Base-by-base conservation (phyloP, 2,113 vertebrate species). In the Murina feae region DNA sequence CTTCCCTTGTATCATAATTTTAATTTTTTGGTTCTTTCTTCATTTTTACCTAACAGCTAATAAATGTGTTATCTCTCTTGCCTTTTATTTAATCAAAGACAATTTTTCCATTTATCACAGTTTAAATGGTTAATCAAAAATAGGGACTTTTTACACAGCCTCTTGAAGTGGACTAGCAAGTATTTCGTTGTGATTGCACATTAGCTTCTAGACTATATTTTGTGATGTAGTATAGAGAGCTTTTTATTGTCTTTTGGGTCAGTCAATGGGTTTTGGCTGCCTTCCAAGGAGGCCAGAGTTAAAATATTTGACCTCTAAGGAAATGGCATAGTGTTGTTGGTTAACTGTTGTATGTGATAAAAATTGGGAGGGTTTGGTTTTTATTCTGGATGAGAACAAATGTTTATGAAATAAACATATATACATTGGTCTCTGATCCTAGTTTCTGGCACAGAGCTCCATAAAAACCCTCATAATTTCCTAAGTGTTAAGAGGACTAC, bases 161-260 rank as follows among this genome's bases (percentile, higher is more conserved):
- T 94, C 65, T 60, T 84, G 25, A 84, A 69, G 55, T 37, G 16
- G 12, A 75, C 9, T 75, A 23, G 5, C 37, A 78, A 72, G 16
- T 74, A 35, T 90, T 90, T 90, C 85, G 16, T 63, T 87, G 37
- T 53, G 60, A 49, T 91, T 69, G 14, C 23, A 47, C 5, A 66
- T 63, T 35, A 92, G 32, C 47, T 79, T 79, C 21, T 18, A 72
- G 28, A 68, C 8, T 94, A 37, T 82, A 49, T 87, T 94, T 87
- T 93, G 49, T 93, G 30, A 88, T n/a, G 68, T 87, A 32, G 25
- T 25, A 32, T 30, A 80, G 80, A 78, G 21, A 55, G 13, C 8
- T 86, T 93, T 75, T 71, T 87, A 49, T 89, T 81, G 18, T 80
- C 18, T 68, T 94, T 90, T 66, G 81, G 69, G n/a, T 92, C 51